phyloP scores from a whole-genome alignment of 2,888 invertebrate genomes.

The Pyrrhosoma nymphula region DNA sequence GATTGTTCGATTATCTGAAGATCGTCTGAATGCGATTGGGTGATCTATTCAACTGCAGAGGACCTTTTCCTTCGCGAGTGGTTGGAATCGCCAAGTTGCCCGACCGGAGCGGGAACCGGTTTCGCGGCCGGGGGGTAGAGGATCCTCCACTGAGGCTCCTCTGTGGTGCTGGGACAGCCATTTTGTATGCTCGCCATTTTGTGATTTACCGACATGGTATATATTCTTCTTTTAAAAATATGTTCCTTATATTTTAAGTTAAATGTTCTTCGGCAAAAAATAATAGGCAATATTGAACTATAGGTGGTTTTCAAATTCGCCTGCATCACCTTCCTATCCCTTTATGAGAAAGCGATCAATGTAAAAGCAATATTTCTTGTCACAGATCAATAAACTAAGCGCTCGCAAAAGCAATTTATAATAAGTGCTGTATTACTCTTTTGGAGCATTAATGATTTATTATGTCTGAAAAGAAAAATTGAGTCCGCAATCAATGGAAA shows the following conservation, averaged over 20 bases:
- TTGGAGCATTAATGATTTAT: no score
- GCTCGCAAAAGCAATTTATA: no score
- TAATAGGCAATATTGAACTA: background rate
- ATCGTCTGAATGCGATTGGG: background rate
- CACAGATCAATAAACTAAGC: no score
- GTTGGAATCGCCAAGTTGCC: background rate
- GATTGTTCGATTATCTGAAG: background rate
- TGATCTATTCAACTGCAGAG: background rate
- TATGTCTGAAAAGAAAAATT: no score
- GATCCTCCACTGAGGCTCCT: background rate
- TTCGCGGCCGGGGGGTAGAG: background rate
- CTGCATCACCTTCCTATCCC: no score
- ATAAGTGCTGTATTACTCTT: no score
- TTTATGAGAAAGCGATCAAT: no score
- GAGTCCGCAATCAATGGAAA: no score
- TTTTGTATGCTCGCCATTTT: background rate
- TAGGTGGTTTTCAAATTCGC: no score
- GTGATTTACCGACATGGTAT: background rate
- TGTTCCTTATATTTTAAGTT: background rate
- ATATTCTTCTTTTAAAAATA: background rate
- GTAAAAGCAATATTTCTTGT: no score
- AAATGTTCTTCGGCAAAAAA: background rate
- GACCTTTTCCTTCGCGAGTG: background rate
- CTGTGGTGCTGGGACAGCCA: background rate
- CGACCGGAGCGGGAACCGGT: slow-evolving; percentile 12